Evolutionary conservation across 1,140 invertebrate genomes (phyloP).

Genomic region (Frieseomelitta varia): DNA sequence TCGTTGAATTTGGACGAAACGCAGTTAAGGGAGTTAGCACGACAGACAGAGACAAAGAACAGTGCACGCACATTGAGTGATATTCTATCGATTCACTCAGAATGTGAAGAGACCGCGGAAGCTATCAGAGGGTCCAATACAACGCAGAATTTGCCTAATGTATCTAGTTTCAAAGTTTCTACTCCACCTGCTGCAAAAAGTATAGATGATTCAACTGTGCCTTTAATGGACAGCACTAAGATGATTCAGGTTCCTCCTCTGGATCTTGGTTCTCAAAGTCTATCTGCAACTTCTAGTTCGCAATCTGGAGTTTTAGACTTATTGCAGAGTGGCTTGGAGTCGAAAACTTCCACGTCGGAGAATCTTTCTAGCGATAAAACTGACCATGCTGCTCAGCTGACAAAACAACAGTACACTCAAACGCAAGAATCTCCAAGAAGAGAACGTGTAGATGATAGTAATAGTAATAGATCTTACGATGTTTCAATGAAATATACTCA

Average conservation of each 20-base stretch:
- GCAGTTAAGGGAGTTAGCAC: slow-evolving; percentile 76
- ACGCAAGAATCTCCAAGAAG: neutral
- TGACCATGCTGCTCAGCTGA: neutral
- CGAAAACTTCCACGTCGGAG: slow-evolving; percentile 38
- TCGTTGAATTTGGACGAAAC: slow-evolving; percentile 83
- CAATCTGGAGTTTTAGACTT: slow-evolving; percentile 33
- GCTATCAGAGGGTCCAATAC: slow-evolving; percentile 67
- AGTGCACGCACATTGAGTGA: slow-evolving; percentile 87
- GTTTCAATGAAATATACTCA: slow-evolving; percentile 7
- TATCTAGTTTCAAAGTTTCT: slow-evolving; percentile 69
- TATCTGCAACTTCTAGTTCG: slow-evolving; percentile 22
- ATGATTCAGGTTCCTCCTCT: slow-evolving; percentile 66
- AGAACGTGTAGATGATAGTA: neutral
- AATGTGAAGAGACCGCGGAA: slow-evolving; percentile 84
- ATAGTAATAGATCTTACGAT: neutral
- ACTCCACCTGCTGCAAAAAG: slow-evolving; percentile 29
- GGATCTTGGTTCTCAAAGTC: slow-evolving; percentile 66
- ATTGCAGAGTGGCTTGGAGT: slow-evolving; percentile 19
- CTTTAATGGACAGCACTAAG: slow-evolving; percentile 56
- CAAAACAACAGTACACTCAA: neutral
- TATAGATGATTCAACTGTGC: slow-evolving; percentile 42
- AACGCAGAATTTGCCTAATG: slow-evolving; percentile 57
- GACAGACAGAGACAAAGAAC: slow-evolving; percentile 80
- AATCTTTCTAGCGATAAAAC: neutral
- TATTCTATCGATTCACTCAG: slow-evolving; percentile 86